Percentiles rank a stretch among this genome's conserved stretches.
phyloP scores from a whole-genome alignment of 2,113 vertebrate species.

The Chionis minor region DNA sequence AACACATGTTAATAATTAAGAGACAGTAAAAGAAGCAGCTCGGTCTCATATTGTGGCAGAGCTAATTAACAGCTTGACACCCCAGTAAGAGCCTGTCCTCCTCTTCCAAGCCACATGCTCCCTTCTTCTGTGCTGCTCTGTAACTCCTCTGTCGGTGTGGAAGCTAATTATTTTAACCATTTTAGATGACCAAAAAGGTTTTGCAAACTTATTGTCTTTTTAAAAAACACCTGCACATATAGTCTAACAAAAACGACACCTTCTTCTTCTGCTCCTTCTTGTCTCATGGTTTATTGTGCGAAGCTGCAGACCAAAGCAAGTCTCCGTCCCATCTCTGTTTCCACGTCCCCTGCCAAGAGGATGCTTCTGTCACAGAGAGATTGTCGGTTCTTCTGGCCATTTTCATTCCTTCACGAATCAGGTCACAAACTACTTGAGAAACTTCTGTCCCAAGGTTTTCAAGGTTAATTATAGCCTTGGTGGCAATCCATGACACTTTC shows the following conservation, averaged over 20 bases:
- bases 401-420: background rate
- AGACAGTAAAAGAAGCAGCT: background rate
- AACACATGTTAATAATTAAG: background rate
- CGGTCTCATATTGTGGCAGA: background rate
- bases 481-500: background rate
- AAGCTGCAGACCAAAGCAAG: background rate
- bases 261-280: background rate
- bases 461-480: background rate
- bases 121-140: background rate
- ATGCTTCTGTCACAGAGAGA: background rate
- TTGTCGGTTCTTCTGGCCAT: background rate
- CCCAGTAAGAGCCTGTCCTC: background rate
- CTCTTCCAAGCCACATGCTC: background rate
- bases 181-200: background rate
- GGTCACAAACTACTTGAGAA: constrained; percentile 5
- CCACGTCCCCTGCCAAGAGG: background rate
- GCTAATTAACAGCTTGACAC: background rate
- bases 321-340: background rate
- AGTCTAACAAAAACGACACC: background rate
- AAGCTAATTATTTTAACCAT: background rate
- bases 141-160: background rate
- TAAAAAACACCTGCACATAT: accelerated
- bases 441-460: background rate
- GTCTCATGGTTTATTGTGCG: accelerated
- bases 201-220: background rate